Base-by-base conservation (phyloP, 2,888 invertebrate species). In the Zygothrica quintamaculata region DNA sequence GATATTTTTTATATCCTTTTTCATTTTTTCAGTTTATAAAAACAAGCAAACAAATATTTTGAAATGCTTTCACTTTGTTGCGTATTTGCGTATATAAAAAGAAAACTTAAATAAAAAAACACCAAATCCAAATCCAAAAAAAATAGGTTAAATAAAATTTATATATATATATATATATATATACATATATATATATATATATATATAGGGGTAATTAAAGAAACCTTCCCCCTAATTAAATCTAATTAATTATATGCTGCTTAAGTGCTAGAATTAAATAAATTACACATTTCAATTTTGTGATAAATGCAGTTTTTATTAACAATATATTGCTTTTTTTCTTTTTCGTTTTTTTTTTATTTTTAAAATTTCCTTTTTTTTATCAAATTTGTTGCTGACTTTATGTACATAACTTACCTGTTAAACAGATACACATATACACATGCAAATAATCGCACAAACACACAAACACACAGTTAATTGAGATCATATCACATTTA, bases 211-310 rank as follows among this genome's bases (percentile, higher is more conserved):
- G 3, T 37, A 11, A 9, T 9, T 68, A 42, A 11, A 33, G 53
- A 64, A 66, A 48, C 82, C 77, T 71, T 74, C 68, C 76, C 82
- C 79, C 62, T 69, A 67, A 37, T 40, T 58, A 61, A 50, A 43
- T 47, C 46, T 47, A 65, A 58, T 31, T 53, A 37, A 33, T 25
- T 5, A 43, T 40, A 51, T 5, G 40, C 8, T 13, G 53, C 80
- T 81, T 81, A 80, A 15, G 15, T 9, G 36, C 79, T 74, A 82
- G n/a, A 72, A 77, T 81, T 65, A 79, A 84, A 85, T 84, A 85
- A 22, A 84, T 69, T 75, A 85, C 82, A 84, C 84, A 80, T 74
- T 82, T 81, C 70, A 80, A 80, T 77, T 81, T 79, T 81, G 77
- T 77, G 72, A 57, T 75, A 77, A 75, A 77, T 56, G 56, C 56